Conservation (phyloP, 2,888 invertebrate species). For the Electrophaes corylata region DNA sequence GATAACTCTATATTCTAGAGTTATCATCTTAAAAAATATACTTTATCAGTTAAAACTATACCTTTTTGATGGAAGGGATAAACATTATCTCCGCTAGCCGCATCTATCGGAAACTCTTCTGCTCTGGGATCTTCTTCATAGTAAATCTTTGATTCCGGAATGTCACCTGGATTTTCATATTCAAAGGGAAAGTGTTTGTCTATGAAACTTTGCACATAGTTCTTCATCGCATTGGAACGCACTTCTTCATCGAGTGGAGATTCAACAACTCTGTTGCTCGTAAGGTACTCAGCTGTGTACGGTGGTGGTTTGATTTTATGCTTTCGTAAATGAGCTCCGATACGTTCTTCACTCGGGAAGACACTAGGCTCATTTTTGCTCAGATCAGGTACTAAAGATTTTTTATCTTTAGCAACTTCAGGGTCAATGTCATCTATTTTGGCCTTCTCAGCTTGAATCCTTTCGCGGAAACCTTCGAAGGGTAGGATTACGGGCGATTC, state of each 20-base stretch:
- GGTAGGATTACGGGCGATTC: constrained; percentile 70
- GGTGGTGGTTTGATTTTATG: constrained; percentile 66
- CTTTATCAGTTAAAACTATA: too few relatives aligned
- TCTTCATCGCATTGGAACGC: constrained; percentile 72
- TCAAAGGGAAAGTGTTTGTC: constrained; percentile 79
- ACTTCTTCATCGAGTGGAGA: constrained; percentile 75
- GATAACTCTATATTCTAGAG: too few relatives aligned
- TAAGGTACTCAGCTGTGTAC: constrained; percentile 74
- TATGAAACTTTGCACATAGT: constrained; percentile 75
- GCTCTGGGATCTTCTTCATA: constrained; percentile 80
- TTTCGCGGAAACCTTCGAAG: constrained; percentile 76
- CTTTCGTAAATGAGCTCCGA: constrained; percentile 77
- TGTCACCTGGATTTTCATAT: constrained; percentile 73
- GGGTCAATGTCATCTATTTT: constrained; percentile 47
- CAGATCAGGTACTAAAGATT: constrained; percentile 60
- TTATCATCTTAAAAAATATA: neutral
- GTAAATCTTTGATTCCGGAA: constrained; percentile 84
- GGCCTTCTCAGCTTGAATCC: constrained; percentile 65
- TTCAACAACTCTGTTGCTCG: constrained; percentile 59
- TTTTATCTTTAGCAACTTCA: constrained; percentile 65
- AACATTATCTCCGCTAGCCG: constrained; percentile 69
- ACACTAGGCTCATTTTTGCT: constrained; percentile 59
- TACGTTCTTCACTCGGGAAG: constrained; percentile 76
- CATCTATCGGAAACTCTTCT: constrained; percentile 70
- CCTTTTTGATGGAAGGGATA: constrained; percentile 66